These are phyloP conservation scores for Zonotrichia leucophrys DNA, from an alignment of 2,113 vertebrate genomes.

Conservation along the genomic window DNA sequence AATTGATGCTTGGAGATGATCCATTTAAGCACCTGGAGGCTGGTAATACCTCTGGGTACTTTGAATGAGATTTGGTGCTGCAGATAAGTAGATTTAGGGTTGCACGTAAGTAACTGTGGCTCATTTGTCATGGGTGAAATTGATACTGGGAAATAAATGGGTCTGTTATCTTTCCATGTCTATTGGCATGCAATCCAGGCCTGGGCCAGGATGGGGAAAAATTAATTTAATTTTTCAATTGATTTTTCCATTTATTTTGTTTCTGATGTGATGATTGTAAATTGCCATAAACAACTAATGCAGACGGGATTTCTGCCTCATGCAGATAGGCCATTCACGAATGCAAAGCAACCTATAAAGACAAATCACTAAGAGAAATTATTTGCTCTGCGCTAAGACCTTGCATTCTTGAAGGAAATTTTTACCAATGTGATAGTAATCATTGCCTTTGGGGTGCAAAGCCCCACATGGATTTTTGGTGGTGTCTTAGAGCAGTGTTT, in stretches of 20 bases:
- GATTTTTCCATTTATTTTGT: not conserved
- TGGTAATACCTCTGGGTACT: not conserved
- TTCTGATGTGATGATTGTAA: not conserved
- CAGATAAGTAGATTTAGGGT: not conserved
- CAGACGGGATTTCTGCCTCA: not conserved
- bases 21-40: not conserved
- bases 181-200: not conserved
- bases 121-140: not conserved
- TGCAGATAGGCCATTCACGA: not conserved
- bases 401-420: not conserved
- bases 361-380: not conserved
- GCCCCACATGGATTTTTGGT: not conserved
- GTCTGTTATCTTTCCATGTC: not conserved
- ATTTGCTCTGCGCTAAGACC: not conserved
- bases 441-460: not conserved
- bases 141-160: not conserved
- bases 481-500: not conserved
- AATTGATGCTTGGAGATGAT: not conserved
- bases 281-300: not conserved
- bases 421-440: not conserved
- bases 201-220: not conserved
- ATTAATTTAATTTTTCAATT: not conserved
- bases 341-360: not conserved
- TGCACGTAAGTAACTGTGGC: fast-evolving
- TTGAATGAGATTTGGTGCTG: not conserved